Conservation (phyloP, 2,888 invertebrate genomes). For the Perizoma flavofasciatum region DNA sequence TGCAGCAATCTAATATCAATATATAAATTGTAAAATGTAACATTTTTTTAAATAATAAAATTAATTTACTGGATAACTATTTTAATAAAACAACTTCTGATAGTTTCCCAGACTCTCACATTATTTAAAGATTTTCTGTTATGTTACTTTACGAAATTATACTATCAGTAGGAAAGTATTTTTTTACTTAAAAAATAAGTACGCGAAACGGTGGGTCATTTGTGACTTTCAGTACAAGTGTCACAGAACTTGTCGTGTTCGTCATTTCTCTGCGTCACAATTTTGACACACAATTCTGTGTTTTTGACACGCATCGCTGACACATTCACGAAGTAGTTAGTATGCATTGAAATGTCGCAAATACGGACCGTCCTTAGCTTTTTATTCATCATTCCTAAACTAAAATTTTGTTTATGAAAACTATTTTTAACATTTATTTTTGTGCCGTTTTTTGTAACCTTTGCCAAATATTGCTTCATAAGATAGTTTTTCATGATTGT, state of each 20-base stretch:
- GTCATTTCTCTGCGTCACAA: too few relatives aligned
- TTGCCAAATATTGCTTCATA: conserved; percentile 57
- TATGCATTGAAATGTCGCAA: too few relatives aligned
- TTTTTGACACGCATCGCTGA: too few relatives aligned
- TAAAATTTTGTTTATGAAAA: conserved; percentile 35
- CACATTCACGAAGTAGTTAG: too few relatives aligned
- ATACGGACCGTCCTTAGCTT: conserved; percentile 15
- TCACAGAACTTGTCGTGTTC: too few relatives aligned
- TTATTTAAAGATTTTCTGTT: conserved; percentile 11
- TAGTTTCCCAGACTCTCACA: not conserved
- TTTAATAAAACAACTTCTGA: not conserved
- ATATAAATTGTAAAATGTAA: too few relatives aligned
- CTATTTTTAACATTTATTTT: conserved; percentile 39
- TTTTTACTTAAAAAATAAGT: conserved; percentile 25
- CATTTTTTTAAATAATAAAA: too few relatives aligned
- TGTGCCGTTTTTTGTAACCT: conserved; percentile 47
- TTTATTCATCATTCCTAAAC: conserved; percentile 42
- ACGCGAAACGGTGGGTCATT: not conserved
- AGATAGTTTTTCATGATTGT: conserved; percentile 43
- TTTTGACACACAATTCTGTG: too few relatives aligned
- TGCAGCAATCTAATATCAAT: too few relatives aligned
- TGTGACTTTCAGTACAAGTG: too few relatives aligned
- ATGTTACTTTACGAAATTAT: conserved; percentile 10
- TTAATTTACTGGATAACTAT: not conserved
- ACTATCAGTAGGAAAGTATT: conserved; percentile 16